Evolutionary conservation across 2,113 vertebrate genomes (phyloP).

Genomic region (Andinoacara biseriatus): DNA sequence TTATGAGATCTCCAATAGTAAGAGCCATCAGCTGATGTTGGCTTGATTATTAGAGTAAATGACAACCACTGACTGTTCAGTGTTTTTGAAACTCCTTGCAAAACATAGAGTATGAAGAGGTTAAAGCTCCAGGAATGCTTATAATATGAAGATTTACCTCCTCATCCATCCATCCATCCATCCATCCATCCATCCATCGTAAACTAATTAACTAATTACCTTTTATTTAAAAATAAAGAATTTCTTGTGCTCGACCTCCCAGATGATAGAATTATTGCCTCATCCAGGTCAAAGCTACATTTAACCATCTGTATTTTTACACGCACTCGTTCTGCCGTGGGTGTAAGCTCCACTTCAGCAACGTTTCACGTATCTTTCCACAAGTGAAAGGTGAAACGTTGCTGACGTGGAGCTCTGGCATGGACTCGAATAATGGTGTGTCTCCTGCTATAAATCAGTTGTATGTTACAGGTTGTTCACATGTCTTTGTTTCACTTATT

Average conservation of each 20-base stretch:
- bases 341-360: neutral
- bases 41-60: neutral
- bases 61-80: neutral
- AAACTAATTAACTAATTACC: rapidly evolving
- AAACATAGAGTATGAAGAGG: neutral
- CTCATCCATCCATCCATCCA: no score
- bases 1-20: neutral
- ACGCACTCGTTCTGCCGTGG: rapidly evolving
- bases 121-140: neutral
- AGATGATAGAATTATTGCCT: neutral
- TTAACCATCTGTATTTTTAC: neutral
- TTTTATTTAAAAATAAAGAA: neutral
- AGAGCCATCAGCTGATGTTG: neutral
- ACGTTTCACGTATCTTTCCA: neutral
- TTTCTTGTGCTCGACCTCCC: neutral
- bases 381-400: neutral
- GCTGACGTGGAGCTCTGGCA: neutral
- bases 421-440: neutral
- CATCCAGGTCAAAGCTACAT: rapidly evolving
- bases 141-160: no score
- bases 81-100: neutral
- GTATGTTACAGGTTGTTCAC: neutral
- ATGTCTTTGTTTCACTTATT: neutral
- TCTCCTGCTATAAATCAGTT: neutral
- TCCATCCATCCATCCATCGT: no score